These are phyloP conservation scores for Dendropsophus ebraccatus DNA, from an alignment of 2,113 vertebrate genomes.

Conservation along the genomic window DNA sequence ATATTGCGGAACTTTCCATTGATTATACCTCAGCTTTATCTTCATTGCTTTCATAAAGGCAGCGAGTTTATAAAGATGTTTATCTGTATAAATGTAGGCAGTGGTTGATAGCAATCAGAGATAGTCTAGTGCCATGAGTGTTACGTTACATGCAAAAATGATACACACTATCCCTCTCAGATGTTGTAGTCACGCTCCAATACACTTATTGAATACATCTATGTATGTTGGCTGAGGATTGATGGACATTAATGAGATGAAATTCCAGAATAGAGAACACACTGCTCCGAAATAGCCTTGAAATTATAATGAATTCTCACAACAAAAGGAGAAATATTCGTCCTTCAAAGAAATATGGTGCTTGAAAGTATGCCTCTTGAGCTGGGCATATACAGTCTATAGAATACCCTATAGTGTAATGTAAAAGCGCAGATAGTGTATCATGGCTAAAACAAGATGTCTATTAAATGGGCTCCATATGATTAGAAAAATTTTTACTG, in stretches of 20 bases:
- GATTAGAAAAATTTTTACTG: no score
- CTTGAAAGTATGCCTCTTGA: no score
- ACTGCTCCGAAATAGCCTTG: background rate
- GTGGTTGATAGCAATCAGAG: background rate
- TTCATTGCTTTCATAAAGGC: slow-evolving; percentile 17
- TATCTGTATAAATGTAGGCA: slow-evolving; percentile 2
- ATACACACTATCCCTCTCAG: background rate
- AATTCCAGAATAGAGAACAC: background rate
- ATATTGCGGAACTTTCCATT: slow-evolving; percentile 41
- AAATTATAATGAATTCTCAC: background rate
- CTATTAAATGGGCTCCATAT: no score
- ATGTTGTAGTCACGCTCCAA: background rate
- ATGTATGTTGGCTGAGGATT: background rate
- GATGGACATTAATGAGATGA: background rate
- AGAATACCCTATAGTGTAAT: no score
- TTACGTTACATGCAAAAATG: background rate
- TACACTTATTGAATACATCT: background rate
- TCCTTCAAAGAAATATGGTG: background rate
- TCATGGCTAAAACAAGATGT: no score
- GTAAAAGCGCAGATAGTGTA: background rate
- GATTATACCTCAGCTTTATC: slow-evolving; percentile 11
- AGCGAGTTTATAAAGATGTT: slow-evolving; percentile 1
- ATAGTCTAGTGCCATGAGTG: background rate
- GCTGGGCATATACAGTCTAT: no score
- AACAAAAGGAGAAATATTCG: background rate